Conservation (phyloP, 2,113 vertebrate genomes). For the Argyrosomus japonicus region DNA sequence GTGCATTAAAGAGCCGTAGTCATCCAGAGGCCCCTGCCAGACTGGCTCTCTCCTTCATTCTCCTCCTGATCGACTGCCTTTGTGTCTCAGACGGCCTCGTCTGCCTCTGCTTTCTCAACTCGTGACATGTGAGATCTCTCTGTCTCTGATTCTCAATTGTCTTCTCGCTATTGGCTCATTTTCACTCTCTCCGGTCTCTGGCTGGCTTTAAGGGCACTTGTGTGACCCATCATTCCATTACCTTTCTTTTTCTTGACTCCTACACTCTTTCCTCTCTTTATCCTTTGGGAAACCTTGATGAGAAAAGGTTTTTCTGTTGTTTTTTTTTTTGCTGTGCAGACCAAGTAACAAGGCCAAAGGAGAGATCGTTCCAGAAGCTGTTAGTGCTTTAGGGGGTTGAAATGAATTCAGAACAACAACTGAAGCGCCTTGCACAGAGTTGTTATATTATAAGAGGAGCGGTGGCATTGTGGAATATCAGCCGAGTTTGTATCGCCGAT, state of each 20-base stretch:
- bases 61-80: constrained; percentile 63
- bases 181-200: constrained; percentile 43
- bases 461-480: constrained; percentile 13
- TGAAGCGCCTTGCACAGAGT: constrained; percentile 28
- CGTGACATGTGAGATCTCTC: constrained; percentile 50
- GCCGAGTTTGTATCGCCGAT: constrained; percentile 16
- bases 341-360: constrained; percentile 39
- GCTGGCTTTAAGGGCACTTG: constrained; percentile 38
- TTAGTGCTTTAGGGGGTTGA: constrained; percentile 28
- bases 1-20: constrained; percentile 83
- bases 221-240: constrained; percentile 45
- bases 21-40: constrained; percentile 79
- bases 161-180: constrained; percentile 64
- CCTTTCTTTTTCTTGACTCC: constrained; percentile 32
- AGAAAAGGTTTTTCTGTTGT: neutral
- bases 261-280: constrained; percentile 42
- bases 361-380: constrained; percentile 28
- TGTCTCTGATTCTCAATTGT: constrained; percentile 56
- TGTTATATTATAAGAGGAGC: constrained; percentile 8
- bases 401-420: constrained; percentile 36
- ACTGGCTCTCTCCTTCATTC: constrained; percentile 72
- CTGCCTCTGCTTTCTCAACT: constrained; percentile 51
- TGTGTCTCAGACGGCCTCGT: constrained; percentile 58
- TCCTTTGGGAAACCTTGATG: constrained; percentile 43
- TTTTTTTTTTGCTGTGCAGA: constrained; percentile 16